Evolutionary conservation across 2,113 vertebrate species (phyloP), one percentile per base, ranked within the genome.

Genomic region (Lepidothrix coronata): DNA sequence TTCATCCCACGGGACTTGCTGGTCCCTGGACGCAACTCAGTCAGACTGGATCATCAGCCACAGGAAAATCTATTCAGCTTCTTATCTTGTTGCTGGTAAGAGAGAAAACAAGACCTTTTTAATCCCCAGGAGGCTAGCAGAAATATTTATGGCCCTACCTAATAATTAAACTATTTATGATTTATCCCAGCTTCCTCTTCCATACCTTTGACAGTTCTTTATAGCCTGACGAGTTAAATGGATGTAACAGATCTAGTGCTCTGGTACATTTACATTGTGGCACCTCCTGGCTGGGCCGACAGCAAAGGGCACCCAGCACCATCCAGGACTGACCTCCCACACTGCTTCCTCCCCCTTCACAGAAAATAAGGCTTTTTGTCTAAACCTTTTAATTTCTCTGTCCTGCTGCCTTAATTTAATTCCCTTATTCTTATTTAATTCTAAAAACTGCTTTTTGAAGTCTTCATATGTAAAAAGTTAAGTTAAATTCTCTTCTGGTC

Each of bases 261-360:
- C 41, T 3, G 3, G n/a, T 3, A 3, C 31, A 8, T 57, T 76
- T 2, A 24, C 11, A 5, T 3, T 1, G 1, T 3, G 2, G 31
- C 52, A 35, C 8, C 41, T 89, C 39, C 46, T 4, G 1, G 39
- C 61, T 67, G 55, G 5, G 5, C 1, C 3, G 49, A 49, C 55
- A 74, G 81, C 51, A 44, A 81, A 91, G 65, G 73, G 35, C 73
- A 52, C 21, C 41, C 49, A 62, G 78, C 33, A 6, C 37, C n/a
- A 1, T 2, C 5, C 76, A 46, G 55, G n/a, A 46, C 39, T 4
- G 1, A 39, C 21, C 62, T 48, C 59, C 16, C 6, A 6, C 11
- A 2, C 23, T 5, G 1, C 57, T 62, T 43, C 70, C 41, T 43
- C 41, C 46, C 28, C 37, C 25, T 31, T 31, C 28, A 9, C 19